phyloP scores from a whole-genome alignment of 2,888 invertebrate genomes.

The Cephus spinipes region DNA sequence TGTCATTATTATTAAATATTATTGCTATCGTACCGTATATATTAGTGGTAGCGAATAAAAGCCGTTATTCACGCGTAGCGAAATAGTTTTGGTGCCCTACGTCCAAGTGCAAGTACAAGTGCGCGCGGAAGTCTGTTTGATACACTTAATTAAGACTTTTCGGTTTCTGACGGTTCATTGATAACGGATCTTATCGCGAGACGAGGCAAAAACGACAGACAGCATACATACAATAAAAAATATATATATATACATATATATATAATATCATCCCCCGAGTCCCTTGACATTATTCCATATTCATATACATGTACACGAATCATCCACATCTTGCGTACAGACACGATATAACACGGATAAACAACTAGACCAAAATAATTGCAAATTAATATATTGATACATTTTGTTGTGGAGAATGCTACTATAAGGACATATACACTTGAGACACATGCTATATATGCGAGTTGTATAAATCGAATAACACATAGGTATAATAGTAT shows the following conservation, averaged over 20 bases:
- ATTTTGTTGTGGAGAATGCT: constrained; percentile 35
- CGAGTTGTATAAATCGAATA: constrained; percentile 25
- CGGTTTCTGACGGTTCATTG: constrained; percentile 22
- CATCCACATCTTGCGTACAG: not conserved
- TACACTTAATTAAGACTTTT: constrained; percentile 29
- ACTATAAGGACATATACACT: constrained; percentile 11
- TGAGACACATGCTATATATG: constrained; percentile 3
- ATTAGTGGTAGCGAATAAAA: not conserved
- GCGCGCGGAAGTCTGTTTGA: constrained; percentile 26
- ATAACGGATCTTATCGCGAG: constrained; percentile 7
- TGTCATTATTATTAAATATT: constrained; percentile 9
- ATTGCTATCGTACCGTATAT: constrained; percentile 7
- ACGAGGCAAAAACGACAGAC: constrained; percentile 1
- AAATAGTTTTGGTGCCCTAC: constrained; percentile 26
- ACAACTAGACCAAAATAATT: constrained; percentile 48
- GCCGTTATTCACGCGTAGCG: not conserved
- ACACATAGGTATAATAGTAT: constrained; percentile 17
- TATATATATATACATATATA: constrained; percentile 8
- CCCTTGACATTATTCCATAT: constrained; percentile 18
- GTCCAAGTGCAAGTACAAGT: constrained; percentile 35
- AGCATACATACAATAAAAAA: not conserved
- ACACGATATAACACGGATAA: constrained; percentile 26
- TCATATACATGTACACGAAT: constrained; percentile 32
- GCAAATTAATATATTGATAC: constrained; percentile 53
- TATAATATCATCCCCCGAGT: constrained; percentile 5